Evolutionary conservation across 2,797 vertebrate genomes (phyloP).

Genomic region (Odontamblyopus lacepedii): DNA sequence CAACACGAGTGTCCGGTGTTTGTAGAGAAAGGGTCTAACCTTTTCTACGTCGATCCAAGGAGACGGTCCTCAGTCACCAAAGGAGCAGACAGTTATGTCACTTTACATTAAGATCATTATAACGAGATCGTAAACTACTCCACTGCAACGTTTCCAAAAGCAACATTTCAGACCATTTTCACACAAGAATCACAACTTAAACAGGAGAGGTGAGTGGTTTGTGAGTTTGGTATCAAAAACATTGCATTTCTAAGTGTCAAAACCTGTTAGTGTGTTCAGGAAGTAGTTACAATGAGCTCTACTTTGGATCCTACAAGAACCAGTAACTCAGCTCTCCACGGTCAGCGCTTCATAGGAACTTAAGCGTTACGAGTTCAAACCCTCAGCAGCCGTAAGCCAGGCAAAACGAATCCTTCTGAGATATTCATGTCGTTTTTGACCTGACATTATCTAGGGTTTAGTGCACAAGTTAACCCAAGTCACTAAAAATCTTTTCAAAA

Average conservation of each 20-base stretch:
- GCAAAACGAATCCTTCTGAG: conserved; percentile 15
- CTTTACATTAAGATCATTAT: conserved; percentile 50
- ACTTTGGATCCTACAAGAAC: conserved; percentile 52
- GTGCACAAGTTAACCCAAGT: conserved; percentile 35
- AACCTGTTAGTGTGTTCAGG: conserved; percentile 13
- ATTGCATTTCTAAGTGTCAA: conserved; percentile 1
- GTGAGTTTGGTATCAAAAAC: conserved; percentile 18
- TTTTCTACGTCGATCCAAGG: conserved; percentile 7
- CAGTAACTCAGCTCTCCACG: conserved; percentile 16
- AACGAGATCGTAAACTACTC: conserved; percentile 33
- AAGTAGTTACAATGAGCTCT: conserved; percentile 33
- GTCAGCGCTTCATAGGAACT: conserved; percentile 57
- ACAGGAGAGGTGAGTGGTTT: conserved; percentile 11
- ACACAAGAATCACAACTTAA: conserved; percentile 23
- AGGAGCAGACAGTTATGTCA: conserved; percentile 46
- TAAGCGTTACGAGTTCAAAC: conserved; percentile 6
- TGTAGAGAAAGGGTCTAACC: conserved; percentile 4
- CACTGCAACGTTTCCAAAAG: conserved; percentile 27
- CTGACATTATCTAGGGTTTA: conserved; percentile 39
- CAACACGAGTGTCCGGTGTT: conserved; percentile 17
- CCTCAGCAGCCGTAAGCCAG: conserved; percentile 56
- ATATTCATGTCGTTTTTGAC: conserved; percentile 8
- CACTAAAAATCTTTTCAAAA: conserved; percentile 19
- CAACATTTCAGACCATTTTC: conserved; percentile 25
- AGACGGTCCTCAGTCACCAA: conserved; percentile 44